phyloP scores from a whole-genome alignment of 35 echinoderm and acorn worm genomes.

The Acanthaster planci region DNA sequence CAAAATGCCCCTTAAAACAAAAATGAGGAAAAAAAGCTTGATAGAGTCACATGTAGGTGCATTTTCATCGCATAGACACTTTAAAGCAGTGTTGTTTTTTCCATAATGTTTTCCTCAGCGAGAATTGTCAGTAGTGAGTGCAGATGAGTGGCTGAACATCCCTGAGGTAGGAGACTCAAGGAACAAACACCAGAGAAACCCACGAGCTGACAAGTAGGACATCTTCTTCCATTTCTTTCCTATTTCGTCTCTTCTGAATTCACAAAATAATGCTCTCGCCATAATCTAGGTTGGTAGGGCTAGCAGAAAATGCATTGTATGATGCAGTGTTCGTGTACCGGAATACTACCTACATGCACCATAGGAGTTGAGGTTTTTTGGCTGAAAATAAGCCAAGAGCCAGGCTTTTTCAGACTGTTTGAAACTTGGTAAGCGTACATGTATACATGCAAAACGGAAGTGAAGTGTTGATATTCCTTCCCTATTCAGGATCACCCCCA shows the following conservation, averaged over 20 bases:
- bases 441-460: background rate
- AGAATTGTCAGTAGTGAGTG: slow-evolving; percentile 75
- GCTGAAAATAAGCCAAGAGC: background rate
- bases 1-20: too few species aligned
- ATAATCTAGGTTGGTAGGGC: too few species aligned
- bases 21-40: too few species aligned
- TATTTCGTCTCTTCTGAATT: background rate
- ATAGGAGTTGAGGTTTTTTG: too few species aligned
- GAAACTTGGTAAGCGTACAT: background rate
- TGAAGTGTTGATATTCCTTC: too few species aligned
- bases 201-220: slow-evolving; percentile 90
- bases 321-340: too few species aligned
- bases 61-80: too few species aligned
- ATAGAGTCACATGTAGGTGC: too few species aligned
- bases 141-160: slow-evolving; percentile 97
- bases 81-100: too few species aligned
- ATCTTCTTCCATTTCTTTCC: background rate
- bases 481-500: slow-evolving; percentile 81
- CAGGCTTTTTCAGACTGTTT: background rate
- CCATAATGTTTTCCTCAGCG: slow-evolving; percentile 50
- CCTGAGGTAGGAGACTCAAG: slow-evolving; percentile 95
- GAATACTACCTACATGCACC: too few species aligned
- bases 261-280: background rate
- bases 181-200: slow-evolving; percentile 96
- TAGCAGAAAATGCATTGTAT: too few species aligned